Conservation (phyloP, 2,888 invertebrate species). For the Caenorhabditis sp. region DNA sequence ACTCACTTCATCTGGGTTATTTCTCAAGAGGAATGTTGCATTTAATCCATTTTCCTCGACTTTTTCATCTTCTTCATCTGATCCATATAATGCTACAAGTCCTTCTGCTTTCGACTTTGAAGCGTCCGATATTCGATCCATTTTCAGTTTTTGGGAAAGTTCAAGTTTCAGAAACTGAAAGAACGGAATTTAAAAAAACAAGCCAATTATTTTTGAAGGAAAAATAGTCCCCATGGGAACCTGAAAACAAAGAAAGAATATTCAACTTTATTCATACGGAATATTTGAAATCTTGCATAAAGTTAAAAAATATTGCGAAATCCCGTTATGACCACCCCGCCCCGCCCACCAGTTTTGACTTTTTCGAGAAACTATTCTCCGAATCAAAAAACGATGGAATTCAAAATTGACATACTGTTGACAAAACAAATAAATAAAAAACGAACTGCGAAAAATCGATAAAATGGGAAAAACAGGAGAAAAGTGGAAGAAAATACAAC, state of each 20-base stretch:
- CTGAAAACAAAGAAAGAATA: not conserved
- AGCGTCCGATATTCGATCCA: constrained; percentile 39
- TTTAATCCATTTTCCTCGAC: constrained; percentile 42
- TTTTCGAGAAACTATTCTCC: not conserved
- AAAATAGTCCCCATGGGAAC: not conserved
- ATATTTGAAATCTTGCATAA: constrained; percentile 1
- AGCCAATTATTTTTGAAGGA: too few relatives aligned
- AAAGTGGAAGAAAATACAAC: not conserved
- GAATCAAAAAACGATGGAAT: too few relatives aligned
- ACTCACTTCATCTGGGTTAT: constrained; percentile 35
- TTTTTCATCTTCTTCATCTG: constrained; percentile 39
- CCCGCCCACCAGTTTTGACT: too few relatives aligned
- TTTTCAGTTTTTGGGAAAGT: too few relatives aligned
- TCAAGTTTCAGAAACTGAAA: too few relatives aligned
- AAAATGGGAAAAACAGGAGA: not conserved
- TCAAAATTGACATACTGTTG: not conserved
- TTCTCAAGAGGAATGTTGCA: constrained; percentile 42
- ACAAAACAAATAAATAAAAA: constrained; percentile 4
- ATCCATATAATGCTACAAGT: constrained; percentile 26
- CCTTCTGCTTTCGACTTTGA: constrained; percentile 25
- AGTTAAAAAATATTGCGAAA: constrained; percentile 14
- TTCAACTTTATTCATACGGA: not conserved
- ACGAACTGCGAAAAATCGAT: not conserved
- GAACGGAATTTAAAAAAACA: too few relatives aligned
- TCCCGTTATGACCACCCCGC: too few relatives aligned